A percentile compares a stretch with the other conserved stretches of the same genome.
Evolutionary conservation across 2,888 invertebrate genomes (phyloP).

Genomic region (Temnothorax ravouxi): DNA sequence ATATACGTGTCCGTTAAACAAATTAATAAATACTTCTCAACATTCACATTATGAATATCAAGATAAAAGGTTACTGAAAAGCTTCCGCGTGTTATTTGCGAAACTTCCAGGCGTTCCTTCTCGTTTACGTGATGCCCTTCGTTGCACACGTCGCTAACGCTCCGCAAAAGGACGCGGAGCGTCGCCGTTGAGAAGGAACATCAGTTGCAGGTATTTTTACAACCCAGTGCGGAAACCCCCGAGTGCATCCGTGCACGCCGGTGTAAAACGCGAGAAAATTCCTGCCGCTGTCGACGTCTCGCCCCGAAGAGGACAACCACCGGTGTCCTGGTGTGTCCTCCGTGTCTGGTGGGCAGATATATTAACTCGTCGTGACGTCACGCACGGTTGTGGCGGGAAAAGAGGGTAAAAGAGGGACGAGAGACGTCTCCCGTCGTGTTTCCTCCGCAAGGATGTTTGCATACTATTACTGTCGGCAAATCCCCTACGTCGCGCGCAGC

Average conservation of each 20-base stretch:
- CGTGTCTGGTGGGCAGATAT: slow-evolving; percentile 76
- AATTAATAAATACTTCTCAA: not conserved
- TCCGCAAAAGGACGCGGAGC: slow-evolving; percentile 14
- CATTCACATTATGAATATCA: not conserved
- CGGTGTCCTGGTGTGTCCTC: slow-evolving; percentile 67
- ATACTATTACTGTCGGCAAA: slow-evolving; percentile 64
- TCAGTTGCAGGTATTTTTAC: slow-evolving; percentile 72
- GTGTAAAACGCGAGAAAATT: slow-evolving; percentile 71
- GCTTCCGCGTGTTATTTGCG: not conserved
- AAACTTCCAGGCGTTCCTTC: slow-evolving; percentile 3
- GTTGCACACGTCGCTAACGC: not conserved
- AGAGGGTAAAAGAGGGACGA: slow-evolving; percentile 38
- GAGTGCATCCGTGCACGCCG: slow-evolving; percentile 61
- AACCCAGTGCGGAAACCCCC: slow-evolving; percentile 60
- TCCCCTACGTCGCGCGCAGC: slow-evolving; percentile 47
- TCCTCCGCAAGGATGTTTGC: slow-evolving; percentile 64
- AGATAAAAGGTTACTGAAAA: slow-evolving; percentile 6
- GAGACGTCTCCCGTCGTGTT: slow-evolving; percentile 58
- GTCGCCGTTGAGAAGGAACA: slow-evolving; percentile 37
- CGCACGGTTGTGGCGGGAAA: slow-evolving; percentile 53
- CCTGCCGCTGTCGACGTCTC: slow-evolving; percentile 46
- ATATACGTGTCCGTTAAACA: not conserved
- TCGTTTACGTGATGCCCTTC: not conserved
- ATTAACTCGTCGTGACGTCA: slow-evolving; percentile 76
- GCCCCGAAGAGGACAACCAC: slow-evolving; percentile 62